phyloP scores from a whole-genome alignment of 2,888 invertebrate species.

The Ectemnius continuus region DNA sequence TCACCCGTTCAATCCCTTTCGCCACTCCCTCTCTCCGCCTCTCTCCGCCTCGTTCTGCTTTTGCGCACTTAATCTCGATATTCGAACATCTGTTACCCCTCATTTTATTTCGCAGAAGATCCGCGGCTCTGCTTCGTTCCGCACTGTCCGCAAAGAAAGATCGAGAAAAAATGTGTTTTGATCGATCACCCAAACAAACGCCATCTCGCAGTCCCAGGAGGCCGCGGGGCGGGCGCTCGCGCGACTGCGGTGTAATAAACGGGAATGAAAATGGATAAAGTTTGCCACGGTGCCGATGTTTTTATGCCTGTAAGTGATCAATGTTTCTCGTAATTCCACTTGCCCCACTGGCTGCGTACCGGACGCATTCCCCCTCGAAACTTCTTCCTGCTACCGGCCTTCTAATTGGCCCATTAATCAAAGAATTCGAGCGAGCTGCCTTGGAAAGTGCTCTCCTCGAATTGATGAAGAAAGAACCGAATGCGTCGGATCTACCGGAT shows the following conservation, averaged over 20 bases:
- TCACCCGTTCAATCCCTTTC: constrained; percentile 19
- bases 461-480: no score
- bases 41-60: not conserved
- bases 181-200: constrained; percentile 37
- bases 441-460: no score
- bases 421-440: not conserved
- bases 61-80: constrained; percentile 17
- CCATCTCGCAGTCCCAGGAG: not conserved
- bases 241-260: constrained; percentile 10
- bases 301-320: constrained; percentile 17
- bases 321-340: constrained; percentile 16
- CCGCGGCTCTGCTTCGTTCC: not conserved
- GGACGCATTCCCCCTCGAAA: not conserved
- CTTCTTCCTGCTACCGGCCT: not conserved
- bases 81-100: constrained; percentile 31
- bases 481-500: no score
- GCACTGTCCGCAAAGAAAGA: constrained; percentile 12
- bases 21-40: not conserved
- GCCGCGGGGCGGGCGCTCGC: not conserved
- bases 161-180: constrained; percentile 38
- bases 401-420: not conserved
- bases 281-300: not conserved
- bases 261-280: constrained; percentile 20
- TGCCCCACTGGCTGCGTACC: not conserved
- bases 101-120: not conserved